Conservation (phyloP, 2,113 vertebrate species). For the Phrynosoma blainvillii region DNA sequence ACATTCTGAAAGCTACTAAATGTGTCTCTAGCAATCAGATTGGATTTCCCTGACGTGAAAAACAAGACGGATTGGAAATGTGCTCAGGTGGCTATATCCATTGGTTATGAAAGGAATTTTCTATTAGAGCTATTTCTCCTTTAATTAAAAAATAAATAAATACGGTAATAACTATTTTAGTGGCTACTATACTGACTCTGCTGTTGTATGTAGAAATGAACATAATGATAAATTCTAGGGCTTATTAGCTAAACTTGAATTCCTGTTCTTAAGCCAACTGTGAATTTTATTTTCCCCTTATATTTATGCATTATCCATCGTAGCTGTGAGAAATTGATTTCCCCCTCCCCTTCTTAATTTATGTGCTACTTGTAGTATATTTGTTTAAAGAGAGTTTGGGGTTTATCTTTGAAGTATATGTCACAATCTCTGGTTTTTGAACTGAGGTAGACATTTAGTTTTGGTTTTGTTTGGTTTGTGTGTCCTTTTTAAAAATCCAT, state of each 20-base stretch:
- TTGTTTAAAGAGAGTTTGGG: constrained; percentile 75
- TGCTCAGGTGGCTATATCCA: constrained; percentile 90
- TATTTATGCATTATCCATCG: constrained; percentile 83
- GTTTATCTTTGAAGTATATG: constrained; percentile 74
- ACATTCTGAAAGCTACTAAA: constrained; percentile 74
- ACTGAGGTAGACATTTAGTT: constrained; percentile 62
- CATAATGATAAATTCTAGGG: constrained; percentile 76
- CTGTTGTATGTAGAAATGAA: constrained; percentile 79
- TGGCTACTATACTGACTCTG: constrained; percentile 79
- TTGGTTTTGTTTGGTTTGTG: constrained; percentile 66
- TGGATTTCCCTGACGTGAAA: constrained; percentile 70
- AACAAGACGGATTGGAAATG: constrained; percentile 77
- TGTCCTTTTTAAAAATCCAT: constrained; percentile 63
- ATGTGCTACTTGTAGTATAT: constrained; percentile 75
- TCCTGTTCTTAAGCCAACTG: constrained; percentile 84
- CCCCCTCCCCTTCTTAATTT: constrained; percentile 70
- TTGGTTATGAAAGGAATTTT: constrained; percentile 84
- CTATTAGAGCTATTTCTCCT: constrained; percentile 80
- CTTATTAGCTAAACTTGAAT: constrained; percentile 87
- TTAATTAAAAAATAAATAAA: constrained; percentile 61
- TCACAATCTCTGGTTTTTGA: constrained; percentile 64
- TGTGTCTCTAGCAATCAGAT: constrained; percentile 74
- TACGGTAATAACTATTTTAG: constrained; percentile 77
- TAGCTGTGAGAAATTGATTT: constrained; percentile 69
- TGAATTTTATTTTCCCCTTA: constrained; percentile 84